Evolutionary conservation across 2,113 vertebrate species (phyloP), one percentile per base, ranked within the genome.

Genomic region (Paramormyrops kingsleyae): DNA sequence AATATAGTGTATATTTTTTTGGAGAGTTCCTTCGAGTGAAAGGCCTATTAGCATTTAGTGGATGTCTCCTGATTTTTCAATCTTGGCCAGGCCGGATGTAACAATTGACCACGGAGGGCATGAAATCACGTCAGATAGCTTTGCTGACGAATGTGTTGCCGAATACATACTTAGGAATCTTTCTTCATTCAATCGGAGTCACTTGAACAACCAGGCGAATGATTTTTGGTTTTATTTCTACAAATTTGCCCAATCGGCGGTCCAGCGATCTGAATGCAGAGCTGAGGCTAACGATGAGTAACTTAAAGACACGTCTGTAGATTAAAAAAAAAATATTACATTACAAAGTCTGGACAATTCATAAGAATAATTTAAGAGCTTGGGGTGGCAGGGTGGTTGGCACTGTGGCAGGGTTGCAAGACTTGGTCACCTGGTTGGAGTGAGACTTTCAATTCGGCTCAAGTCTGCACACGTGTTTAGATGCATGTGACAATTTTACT

Each of bases 1-100:
- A 56, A 91, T 66, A 87, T 19, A 66, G 90, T 87, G 31, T 4
- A 6, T 53, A 21, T 53, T 85, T 92, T 89, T 85, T 88, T 89
- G 89, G 85, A 91, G 89, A 56, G 89, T 89, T 59, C 77, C 87
- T 49, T 85, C 8, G 0, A 47, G 24, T 46, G 46, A 85, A n/a
- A 86, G 74, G 88, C 31, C 44, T 24, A 74, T 9, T 27, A 91
- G 89, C 90, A 88, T 90, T 90, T 42, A 39, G 42, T 21, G n/a
- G 66, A 83, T 31, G 80, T 53, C 59, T 90, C 44, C 10, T 42
- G 2, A 52, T 87, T 80, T 77, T 42, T 42, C 44, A 24, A 15
- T 27, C 24, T 70, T 62, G 47, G 7, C 15, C 66, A 19, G 87
- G n/a, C 19, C 9, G 1, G 21, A 47, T 42, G 15, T 66, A 80